Base-by-base conservation (phyloP, 2,888 invertebrate genomes). In the Drosophila nigritarsus region DNA sequence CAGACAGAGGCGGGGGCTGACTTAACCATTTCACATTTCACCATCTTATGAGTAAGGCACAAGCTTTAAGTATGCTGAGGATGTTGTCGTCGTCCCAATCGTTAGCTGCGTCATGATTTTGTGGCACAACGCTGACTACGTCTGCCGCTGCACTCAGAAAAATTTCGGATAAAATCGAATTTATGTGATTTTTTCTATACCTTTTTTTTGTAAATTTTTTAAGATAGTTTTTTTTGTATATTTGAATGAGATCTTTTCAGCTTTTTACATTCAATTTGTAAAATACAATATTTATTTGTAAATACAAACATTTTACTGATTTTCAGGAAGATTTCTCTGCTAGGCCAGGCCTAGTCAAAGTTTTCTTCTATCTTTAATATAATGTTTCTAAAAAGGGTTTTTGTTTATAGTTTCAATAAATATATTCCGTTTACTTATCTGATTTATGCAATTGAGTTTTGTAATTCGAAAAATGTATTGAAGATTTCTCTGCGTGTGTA, bases 11-110 rank as follows among this genome's bases (percentile, higher is more conserved):
- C 29, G 38, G 40, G 29, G 38, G 38, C 29, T 42, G 30, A 29
- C n/a, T 56, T 30, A 56, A 56, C 29, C 89, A 89, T 85, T 85
- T 85, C 84, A 87, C 89, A 85, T 85, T 85, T 89, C 84, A 77
- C 87, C 84, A 77, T 77, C 67, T 77, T 67, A 70, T 77, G 79
- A 80, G 77, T 80, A 73, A 79, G 78, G 48, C 78, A 51, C 38
- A 74, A 69, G 36, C 27, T 53, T 80, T 89, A 73, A 82, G 82
- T 87, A 89, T 82, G 89, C 85, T 75, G 71, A 83, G 78, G 84
- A 89, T 86, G 89, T 80, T 55, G 70, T 40, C 55, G 55, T 59
- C 58, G 73, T 59, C 50, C 50, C 61, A 56, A 53, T 65, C 75
- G 66, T 74, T 68, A 65, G 60, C 80, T 77, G 77, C 77, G 83